A percentile compares a stretch with the other conserved stretches of the same genome.
Conservation (phyloP, 2,113 vertebrate genomes). For the Alectura lathami region DNA sequence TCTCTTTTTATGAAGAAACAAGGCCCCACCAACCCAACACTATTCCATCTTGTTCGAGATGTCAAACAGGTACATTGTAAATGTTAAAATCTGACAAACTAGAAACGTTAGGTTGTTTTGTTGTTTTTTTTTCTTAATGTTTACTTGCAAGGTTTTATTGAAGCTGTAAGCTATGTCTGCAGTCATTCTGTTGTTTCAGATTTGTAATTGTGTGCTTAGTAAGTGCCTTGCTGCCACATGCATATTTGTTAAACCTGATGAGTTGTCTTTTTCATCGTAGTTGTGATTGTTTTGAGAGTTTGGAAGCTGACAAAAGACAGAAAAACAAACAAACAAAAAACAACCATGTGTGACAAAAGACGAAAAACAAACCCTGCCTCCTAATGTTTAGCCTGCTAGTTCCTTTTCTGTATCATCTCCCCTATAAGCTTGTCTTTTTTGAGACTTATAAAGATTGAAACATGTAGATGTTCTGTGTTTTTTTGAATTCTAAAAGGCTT, state of each 20-base stretch:
- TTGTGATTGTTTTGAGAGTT: neutral
- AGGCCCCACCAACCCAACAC: constrained; percentile 91
- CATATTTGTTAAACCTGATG: neutral
- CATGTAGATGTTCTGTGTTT: neutral
- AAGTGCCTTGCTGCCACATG: neutral
- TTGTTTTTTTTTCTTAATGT: neutral
- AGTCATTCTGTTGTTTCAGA: neutral
- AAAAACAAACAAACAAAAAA: neutral
- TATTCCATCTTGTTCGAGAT: constrained; percentile 94
- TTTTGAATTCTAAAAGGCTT: neutral
- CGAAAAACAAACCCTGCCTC: neutral
- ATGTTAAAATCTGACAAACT: neutral
- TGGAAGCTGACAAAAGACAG: neutral
- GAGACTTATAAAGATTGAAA: neutral
- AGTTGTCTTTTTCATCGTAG: neutral
- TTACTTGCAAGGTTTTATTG: neutral
- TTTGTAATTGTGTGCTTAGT: neutral
- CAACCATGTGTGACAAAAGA: neutral
- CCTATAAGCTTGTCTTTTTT: neutral
- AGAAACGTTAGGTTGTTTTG: neutral
- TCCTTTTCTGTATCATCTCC: no score
- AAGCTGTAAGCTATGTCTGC: neutral
- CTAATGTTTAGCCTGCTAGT: neutral
- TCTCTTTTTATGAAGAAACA: constrained; percentile 86
- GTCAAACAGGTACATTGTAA: constrained; percentile 89